phyloP scores from a whole-genome alignment of 37 sponge, comb jelly and placozoan species.

The Spongilla lacustris region DNA sequence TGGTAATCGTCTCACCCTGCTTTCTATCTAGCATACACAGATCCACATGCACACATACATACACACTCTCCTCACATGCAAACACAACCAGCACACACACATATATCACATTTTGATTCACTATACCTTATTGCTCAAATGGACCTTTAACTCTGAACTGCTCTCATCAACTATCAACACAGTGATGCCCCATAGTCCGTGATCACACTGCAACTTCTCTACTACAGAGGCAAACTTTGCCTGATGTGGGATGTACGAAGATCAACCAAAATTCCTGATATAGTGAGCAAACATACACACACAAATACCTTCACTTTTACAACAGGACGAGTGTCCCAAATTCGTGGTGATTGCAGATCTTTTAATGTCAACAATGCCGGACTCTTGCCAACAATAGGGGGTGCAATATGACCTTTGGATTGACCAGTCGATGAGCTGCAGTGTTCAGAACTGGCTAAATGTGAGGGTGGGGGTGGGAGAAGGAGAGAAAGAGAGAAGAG shows the following conservation, averaged over 20 bases:
- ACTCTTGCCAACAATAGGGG: too few species aligned
- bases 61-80: background rate
- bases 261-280: background rate
- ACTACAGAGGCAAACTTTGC: conserved; percentile 16
- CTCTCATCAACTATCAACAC: conserved; percentile 22
- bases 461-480: too few species aligned
- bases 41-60: background rate
- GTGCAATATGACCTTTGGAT: too few species aligned
- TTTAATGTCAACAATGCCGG: too few species aligned
- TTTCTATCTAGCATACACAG: background rate
- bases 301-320: conserved; percentile 21
- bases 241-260: background rate
- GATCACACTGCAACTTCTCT: conserved; percentile 24
- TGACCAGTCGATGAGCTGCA: too few species aligned
- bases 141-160: conserved; percentile 21
- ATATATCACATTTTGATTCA: background rate
- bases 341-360: too few species aligned
- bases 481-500: too few species aligned
- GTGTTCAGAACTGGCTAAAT: too few species aligned
- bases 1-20: too few species aligned
- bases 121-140: conserved; percentile 55
- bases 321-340: background rate
- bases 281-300: background rate
- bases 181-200: conserved; percentile 21
- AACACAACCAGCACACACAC: conserved; percentile 2